These are phyloP conservation scores for Drosophila ezoana DNA, from an alignment of 2,888 invertebrate species.

Conservation along the genomic window DNA sequence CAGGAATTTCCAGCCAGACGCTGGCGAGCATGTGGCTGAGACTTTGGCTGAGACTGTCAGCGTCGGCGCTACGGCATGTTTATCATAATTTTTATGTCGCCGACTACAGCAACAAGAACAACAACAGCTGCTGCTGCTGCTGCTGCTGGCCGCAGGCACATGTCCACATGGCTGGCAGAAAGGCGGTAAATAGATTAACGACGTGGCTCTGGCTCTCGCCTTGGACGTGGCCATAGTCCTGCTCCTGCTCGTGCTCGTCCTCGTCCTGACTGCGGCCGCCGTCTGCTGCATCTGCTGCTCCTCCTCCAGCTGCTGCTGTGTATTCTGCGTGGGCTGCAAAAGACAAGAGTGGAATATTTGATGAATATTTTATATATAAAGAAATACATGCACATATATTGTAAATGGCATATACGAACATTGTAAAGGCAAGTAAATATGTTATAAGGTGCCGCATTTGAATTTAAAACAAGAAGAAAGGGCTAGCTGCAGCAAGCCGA, in stretches of 20 bases:
- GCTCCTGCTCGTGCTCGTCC: slow-evolving; percentile 5
- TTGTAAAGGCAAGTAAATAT: slow-evolving; percentile 45
- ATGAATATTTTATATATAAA: slow-evolving; percentile 64
- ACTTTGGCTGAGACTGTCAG: slow-evolving; percentile 28
- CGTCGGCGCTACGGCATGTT: slow-evolving; percentile 65
- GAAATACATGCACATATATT: slow-evolving; percentile 12
- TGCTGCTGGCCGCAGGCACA: slow-evolving; percentile 70
- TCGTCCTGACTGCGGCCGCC: slow-evolving; percentile 10
- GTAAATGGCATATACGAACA: not conserved
- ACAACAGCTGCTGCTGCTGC: slow-evolving; percentile 17
- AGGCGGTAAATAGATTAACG: slow-evolving; percentile 83
- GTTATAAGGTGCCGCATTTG: slow-evolving; percentile 66
- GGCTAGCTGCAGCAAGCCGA: not conserved
- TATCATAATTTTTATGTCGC: slow-evolving; percentile 73
- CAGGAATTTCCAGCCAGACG: slow-evolving; percentile 59
- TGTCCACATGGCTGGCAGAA: slow-evolving; percentile 80
- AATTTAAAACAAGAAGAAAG: slow-evolving; percentile 50
- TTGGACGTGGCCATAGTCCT: slow-evolving; percentile 62
- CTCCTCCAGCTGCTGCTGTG: slow-evolving; percentile 38
- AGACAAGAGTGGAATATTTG: slow-evolving; percentile 76
- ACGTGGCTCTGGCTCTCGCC: slow-evolving; percentile 73
- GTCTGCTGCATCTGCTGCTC: slow-evolving; percentile 39
- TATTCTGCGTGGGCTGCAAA: slow-evolving; percentile 58
- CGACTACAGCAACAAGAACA: slow-evolving; percentile 41
- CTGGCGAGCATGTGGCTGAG: slow-evolving; percentile 19